Evolutionary conservation across 2,113 vertebrate genomes (phyloP).

Genomic region (Mobula birostris): DNA sequence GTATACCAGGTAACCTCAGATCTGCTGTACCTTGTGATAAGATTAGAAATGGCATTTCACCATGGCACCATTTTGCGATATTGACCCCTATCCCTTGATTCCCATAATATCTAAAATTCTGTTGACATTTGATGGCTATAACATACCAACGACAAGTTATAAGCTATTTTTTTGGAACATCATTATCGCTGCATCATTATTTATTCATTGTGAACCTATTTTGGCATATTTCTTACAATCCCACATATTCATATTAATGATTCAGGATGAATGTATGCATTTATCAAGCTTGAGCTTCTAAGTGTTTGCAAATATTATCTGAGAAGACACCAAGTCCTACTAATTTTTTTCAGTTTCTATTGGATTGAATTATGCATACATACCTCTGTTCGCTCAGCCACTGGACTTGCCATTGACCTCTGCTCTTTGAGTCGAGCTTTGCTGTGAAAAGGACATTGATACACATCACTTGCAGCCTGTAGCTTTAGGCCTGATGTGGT

Average conservation of each 20-base stretch:
- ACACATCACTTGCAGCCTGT: background rate
- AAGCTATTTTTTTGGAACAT: background rate
- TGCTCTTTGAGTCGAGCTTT: too few relatives aligned
- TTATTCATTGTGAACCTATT: background rate
- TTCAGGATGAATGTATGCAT: background rate
- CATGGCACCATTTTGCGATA: too few relatives aligned
- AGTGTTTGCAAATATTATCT: too few relatives aligned
- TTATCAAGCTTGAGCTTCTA: background rate
- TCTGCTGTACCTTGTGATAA: too few relatives aligned
- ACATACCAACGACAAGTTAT: background rate
- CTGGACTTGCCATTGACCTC: too few relatives aligned
- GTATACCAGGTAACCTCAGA: too few relatives aligned
- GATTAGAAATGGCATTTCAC: too few relatives aligned
- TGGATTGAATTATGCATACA: background rate
- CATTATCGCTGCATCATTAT: background rate
- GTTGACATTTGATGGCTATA: background rate
- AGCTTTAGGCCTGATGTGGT: background rate
- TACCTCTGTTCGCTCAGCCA: background rate
- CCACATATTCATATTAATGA: background rate
- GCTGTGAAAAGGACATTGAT: background rate
- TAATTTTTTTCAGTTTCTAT: background rate
- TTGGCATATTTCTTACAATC: background rate
- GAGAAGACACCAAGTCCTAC: background rate
- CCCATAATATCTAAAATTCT: too few relatives aligned
- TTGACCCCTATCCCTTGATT: too few relatives aligned